Conservation (phyloP, 1,140 invertebrate species). For the Drosophila nigrodunni region DNA sequence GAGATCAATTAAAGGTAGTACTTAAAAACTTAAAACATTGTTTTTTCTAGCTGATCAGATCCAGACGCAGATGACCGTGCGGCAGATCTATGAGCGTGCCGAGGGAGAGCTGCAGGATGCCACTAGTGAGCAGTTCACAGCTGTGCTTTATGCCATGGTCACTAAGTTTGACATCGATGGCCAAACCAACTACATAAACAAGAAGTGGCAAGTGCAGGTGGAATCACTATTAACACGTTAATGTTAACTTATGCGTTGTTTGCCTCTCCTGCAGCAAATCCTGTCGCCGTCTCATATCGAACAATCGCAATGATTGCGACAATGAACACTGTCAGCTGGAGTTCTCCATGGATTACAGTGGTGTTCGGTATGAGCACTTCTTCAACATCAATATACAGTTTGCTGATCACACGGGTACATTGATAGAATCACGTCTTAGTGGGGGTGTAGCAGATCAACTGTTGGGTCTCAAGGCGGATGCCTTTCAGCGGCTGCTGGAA, state of each 20-base stretch:
- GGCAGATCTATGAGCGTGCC: constrained; percentile 85
- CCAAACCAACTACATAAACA: constrained; percentile 56
- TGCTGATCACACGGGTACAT: constrained; percentile 86
- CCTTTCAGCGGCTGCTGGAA: constrained; percentile 45
- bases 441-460: constrained; percentile 84
- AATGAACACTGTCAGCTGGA: constrained; percentile 61
- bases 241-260: not conserved
- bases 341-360: constrained; percentile 74
- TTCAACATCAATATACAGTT: constrained; percentile 86
- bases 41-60: constrained; percentile 77
- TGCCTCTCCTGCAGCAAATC: constrained; percentile 40
- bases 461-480: constrained; percentile 45
- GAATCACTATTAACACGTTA: not conserved
- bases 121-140: constrained; percentile 85
- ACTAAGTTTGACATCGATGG: constrained; percentile 86
- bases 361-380: constrained; percentile 70
- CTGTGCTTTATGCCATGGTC: constrained; percentile 85
- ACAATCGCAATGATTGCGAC: constrained; percentile 46
- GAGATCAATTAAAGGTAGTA: not conserved
- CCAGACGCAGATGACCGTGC: constrained; percentile 85
- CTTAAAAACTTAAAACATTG: not conserved
- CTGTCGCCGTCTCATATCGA: constrained; percentile 50
- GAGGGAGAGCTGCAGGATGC: constrained; percentile 74
- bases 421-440: constrained; percentile 85
- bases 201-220: constrained; percentile 60